A percentile compares a stretch with the other conserved stretches of the same genome.
phyloP scores from a whole-genome alignment of 2,888 invertebrate genomes.

The Xestoiulus laeticollis region DNA sequence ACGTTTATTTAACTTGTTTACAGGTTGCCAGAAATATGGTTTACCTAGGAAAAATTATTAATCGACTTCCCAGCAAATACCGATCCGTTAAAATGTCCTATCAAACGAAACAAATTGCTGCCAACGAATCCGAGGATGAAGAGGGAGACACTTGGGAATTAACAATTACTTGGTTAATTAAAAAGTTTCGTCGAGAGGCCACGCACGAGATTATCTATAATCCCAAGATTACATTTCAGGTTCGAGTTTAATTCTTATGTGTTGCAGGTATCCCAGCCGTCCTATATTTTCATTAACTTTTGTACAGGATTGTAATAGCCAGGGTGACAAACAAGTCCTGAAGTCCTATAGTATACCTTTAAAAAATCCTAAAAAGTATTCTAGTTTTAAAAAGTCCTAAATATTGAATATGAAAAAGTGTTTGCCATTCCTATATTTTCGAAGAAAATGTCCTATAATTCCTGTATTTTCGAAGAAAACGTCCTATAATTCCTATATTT shows the following conservation, averaged over 20 bases:
- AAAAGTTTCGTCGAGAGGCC: neutral
- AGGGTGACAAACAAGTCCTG: too few relatives aligned
- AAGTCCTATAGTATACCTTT: too few relatives aligned
- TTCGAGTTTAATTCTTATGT: neutral
- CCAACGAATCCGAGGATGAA: slow-evolving; percentile 11
- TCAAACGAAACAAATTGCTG: neutral
- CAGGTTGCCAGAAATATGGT: slow-evolving; percentile 46
- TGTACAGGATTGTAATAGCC: too few relatives aligned
- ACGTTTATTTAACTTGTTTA: neutral
- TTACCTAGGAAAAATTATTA: slow-evolving; percentile 42
- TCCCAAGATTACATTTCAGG: neutral
- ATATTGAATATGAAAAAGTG: too few relatives aligned
- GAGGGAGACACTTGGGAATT: neutral
- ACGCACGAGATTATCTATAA: neutral
- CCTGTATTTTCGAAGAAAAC: too few relatives aligned
- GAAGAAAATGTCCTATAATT: too few relatives aligned
- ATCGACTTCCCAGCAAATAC: slow-evolving; percentile 10
- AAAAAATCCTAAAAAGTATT: too few relatives aligned
- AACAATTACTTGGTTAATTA: slow-evolving; percentile 38
- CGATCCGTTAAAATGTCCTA: neutral
- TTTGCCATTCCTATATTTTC: too few relatives aligned
- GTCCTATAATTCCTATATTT: too few relatives aligned
- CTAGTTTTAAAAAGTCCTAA: too few relatives aligned
- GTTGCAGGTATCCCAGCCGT: too few relatives aligned
- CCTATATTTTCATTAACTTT: too few relatives aligned